Percentiles rank a stretch among this genome's conserved stretches.
These are phyloP conservation scores for Eucriotettix oculatus DNA, from an alignment of 2,888 invertebrate species.

Conservation along the genomic window DNA sequence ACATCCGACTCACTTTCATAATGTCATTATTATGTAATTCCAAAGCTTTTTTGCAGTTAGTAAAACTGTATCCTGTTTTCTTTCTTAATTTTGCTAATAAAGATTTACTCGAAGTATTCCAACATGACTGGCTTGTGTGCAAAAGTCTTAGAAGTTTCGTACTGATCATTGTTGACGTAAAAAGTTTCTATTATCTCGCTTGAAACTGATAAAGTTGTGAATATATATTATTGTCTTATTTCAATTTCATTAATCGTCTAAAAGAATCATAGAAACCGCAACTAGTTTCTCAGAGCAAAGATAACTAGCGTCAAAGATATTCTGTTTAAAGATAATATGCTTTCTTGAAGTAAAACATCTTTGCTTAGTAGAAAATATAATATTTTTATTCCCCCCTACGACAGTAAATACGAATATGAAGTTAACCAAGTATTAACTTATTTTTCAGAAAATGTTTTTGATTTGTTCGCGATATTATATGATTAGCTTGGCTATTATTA, in stretches of 20 bases:
- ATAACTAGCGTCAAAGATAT: too few relatives aligned
- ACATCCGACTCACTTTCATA: conserved; percentile 42
- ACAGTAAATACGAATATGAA: too few relatives aligned
- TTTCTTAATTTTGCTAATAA: conserved; percentile 71
- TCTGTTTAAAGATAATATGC: too few relatives aligned
- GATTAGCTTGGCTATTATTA: too few relatives aligned
- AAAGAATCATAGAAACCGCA: too few relatives aligned
- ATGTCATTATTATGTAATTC: conserved; percentile 78
- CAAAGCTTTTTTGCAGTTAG: conserved; percentile 90
- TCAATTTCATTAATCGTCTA: neutral
- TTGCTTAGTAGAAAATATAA: too few relatives aligned
- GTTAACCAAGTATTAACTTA: too few relatives aligned
- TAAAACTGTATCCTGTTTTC: conserved; percentile 88
- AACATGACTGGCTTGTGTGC: conserved; percentile 35
- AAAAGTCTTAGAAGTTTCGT: conserved; percentile 32
- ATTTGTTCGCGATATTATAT: too few relatives aligned
- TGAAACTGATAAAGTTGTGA: neutral
- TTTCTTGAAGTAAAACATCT: too few relatives aligned
- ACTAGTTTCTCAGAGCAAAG: too few relatives aligned
- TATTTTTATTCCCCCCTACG: too few relatives aligned
- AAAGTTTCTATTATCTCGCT: neutral
- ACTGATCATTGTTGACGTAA: neutral
- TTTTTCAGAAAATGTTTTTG: too few relatives aligned
- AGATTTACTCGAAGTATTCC: conserved; percentile 46
- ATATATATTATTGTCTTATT: neutral